These are phyloP conservation scores for Lucinisca nassula DNA, from an alignment of 2,888 invertebrate genomes.

Conservation along the genomic window DNA sequence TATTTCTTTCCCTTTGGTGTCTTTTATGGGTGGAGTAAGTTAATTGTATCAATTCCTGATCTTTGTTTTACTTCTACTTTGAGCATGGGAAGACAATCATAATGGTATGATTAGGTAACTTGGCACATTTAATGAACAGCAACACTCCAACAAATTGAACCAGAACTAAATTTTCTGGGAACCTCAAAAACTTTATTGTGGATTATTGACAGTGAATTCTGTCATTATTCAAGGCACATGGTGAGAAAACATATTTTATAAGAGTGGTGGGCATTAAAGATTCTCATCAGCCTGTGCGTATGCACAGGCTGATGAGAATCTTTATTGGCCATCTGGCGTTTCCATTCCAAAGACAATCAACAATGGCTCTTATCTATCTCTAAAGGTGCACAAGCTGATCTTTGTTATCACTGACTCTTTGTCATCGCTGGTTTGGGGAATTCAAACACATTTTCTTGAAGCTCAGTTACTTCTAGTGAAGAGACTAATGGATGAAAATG, in stretches of 20 bases:
- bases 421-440: too few species aligned
- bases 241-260: neutral
- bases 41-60: too few species aligned
- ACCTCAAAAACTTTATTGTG: neutral
- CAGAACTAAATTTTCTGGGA: neutral
- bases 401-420: too few species aligned
- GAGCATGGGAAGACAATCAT: neutral
- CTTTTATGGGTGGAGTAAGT: too few species aligned
- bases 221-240: neutral
- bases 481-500: constrained; percentile 11
- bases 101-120: constrained; percentile 2
- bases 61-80: too few species aligned
- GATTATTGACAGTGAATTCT: neutral
- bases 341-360: too few species aligned
- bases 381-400: too few species aligned
- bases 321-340: too few species aligned
- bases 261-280: too few species aligned
- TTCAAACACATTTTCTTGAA: too few species aligned
- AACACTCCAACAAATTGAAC: constrained; percentile 8
- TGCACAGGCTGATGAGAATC: neutral
- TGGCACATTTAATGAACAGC: neutral
- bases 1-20: too few species aligned
- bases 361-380: too few species aligned
- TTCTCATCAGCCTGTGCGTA: neutral
- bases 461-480: neutral